Base-by-base conservation (phyloP, 1,140 invertebrate genomes). In the Stegodyphus dumicola region DNA sequence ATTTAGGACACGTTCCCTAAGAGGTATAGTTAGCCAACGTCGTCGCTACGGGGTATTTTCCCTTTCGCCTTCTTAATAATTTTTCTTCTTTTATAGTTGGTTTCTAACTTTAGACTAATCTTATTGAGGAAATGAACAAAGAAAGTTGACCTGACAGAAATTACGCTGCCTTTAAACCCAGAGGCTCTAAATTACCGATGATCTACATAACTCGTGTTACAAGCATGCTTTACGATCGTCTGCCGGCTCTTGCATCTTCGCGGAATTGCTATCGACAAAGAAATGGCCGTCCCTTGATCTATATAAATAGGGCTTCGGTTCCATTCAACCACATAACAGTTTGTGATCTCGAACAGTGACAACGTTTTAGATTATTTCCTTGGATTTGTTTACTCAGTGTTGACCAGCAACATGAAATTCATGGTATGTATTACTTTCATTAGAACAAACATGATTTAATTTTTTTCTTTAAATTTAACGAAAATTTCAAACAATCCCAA, bases 91-190 rank as follows among this genome's bases (percentile, higher is more conserved):
- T 69, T 33, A 17, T 69, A 13, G 7, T 71, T 7, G 6, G 33
- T 71, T 71, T 71, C 69, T 71, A 71, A 51, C 69, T 71, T 71
- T 71, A 71, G 69, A 71, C 10, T 71, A 51, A 49, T 15, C 69
- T 71, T 71, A 71, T 71, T 71, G 49, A 71, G 69, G 69, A 71
- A 71, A 71, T 71, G 49, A 33, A 11, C 33, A 33, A 33, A 11
- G 49, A 71, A 71, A 71, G 10, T 10, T 49, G 69, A 51, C 69
- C 33, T 71, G 6, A 49, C 69, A 67, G 18, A 15, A 7, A 67
- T n/a, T 18, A 67, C 66, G 7, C 18, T n/a, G 13, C 7, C 33
- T 71, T 10, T 49, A 71, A 51, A 71, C 6, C 69, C 13, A 71
- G 69, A 51, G 69, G 69, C 33, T 71, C 69, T 11, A 71, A 71